Evolutionary conservation across 35 echinoderm and acorn worm species (phyloP).

Genomic region (Patiria miniata): DNA sequence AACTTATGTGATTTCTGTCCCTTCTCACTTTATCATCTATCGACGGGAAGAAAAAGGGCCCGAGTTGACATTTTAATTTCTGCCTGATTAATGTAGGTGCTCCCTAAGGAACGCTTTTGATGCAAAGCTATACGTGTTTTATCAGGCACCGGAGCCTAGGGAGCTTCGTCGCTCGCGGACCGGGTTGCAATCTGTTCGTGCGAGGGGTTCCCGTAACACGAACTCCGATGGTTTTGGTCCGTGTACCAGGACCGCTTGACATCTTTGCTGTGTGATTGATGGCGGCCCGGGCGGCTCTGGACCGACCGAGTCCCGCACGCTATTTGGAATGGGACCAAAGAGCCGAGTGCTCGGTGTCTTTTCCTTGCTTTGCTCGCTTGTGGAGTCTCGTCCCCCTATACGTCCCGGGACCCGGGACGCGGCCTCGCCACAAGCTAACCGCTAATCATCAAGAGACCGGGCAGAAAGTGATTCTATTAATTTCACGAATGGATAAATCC

Average conservation of each 20-base stretch:
- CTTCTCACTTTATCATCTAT: constrained; percentile 25
- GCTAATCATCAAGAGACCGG: background rate
- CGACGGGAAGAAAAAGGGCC: constrained; percentile 16
- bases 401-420: background rate
- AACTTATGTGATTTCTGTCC: constrained; percentile 29
- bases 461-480: constrained; percentile 22
- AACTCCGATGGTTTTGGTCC: background rate
- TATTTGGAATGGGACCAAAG: too few species aligned
- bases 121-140: constrained; percentile 32
- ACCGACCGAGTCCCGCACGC: background rate
- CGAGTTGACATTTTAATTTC: constrained; percentile 29
- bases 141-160: constrained; percentile 1
- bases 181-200: constrained; percentile 5
- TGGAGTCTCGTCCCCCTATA: too few species aligned
- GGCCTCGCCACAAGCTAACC: constrained; percentile 10
- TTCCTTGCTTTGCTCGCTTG: too few species aligned
- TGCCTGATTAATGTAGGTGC: constrained; percentile 18
- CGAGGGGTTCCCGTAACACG: background rate
- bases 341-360: too few species aligned
- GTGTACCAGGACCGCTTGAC: constrained; percentile 1
- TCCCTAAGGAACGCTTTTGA: constrained; percentile 1
- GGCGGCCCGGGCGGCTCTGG: background rate
- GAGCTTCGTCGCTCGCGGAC: background rate
- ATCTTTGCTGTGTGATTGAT: constrained; percentile 13
- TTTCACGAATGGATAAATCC: constrained; percentile 19